A percentile compares a stretch with the other conserved stretches of the same genome.
Evolutionary conservation across 1,140 invertebrate species (phyloP).

Genomic region (roundworm (Caenorhabditis elegans)): DNA sequence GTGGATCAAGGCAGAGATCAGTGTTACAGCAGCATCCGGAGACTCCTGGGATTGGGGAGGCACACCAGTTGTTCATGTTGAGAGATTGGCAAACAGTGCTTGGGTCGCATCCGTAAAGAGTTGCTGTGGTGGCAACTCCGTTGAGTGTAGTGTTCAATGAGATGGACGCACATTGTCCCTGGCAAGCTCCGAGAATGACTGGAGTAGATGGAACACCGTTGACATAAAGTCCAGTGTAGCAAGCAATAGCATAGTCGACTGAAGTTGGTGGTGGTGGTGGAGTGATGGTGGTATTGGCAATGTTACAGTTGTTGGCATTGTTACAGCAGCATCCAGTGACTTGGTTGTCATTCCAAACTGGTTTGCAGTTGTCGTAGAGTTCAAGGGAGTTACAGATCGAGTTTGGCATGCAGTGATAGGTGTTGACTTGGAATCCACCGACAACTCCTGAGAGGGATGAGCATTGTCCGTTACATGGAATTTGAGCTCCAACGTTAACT

Average conservation of each 20-base stretch:
- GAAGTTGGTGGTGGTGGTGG: constrained; percentile 35
- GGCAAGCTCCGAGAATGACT: constrained; percentile 21
- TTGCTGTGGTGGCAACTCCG: background rate
- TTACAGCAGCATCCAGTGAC: constrained; percentile 33
- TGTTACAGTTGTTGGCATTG: constrained; percentile 41
- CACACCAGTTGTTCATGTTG: constrained; percentile 27
- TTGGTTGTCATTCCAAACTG: constrained; percentile 5
- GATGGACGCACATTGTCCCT: constrained; percentile 41
- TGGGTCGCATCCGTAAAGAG: constrained; percentile 45
- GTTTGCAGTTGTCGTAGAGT: constrained; percentile 30
- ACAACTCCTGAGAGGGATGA: constrained; percentile 25
- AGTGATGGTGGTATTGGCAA: constrained; percentile 20
- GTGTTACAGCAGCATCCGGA: constrained; percentile 45
- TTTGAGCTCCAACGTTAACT: constrained; percentile 4
- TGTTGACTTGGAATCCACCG: constrained; percentile 16
- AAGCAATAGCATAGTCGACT: constrained; percentile 33
- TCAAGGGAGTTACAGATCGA: constrained; percentile 25
- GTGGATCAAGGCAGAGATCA: constrained; percentile 37
- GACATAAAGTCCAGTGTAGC: constrained; percentile 36
- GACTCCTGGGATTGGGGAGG: constrained; percentile 23
- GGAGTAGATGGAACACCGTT: background rate
- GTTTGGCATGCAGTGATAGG: constrained; percentile 19
- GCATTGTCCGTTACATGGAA: constrained; percentile 41
- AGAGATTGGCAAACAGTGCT: background rate
- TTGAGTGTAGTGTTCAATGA: constrained; percentile 13